Conservation (phyloP, 2,797 vertebrate species). For the Lagodon rhomboides region DNA sequence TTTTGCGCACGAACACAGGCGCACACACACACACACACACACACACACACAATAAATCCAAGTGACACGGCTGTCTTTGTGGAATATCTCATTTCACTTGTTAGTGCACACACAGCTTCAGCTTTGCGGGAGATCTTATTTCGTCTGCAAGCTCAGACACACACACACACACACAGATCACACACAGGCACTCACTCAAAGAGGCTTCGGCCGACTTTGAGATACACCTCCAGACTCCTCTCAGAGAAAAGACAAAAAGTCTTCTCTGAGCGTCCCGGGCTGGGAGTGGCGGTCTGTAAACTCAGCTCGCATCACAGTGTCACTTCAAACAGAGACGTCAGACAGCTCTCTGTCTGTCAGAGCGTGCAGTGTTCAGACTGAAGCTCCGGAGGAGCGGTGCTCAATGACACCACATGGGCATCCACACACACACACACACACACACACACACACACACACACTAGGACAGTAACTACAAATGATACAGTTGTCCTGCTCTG, state of each 20-base stretch:
- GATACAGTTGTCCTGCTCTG: neutral
- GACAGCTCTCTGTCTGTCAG: conserved; percentile 48
- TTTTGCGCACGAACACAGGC: conserved; percentile 38
- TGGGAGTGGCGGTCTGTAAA: conserved; percentile 36
- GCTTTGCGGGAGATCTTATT: conserved; percentile 63
- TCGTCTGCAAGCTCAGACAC: conserved; percentile 30
- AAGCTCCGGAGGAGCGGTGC: conserved; percentile 31
- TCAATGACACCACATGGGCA: neutral
- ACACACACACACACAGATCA: conserved; percentile 18
- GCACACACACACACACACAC: conserved; percentile 1
- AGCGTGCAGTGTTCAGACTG: conserved; percentile 19
- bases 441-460: neutral
- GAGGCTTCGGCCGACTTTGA: conserved; percentile 41
- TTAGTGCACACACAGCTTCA: conserved; percentile 45
- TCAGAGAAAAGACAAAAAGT: conserved; percentile 35
- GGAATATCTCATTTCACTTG: conserved; percentile 70
- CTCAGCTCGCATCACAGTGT: conserved; percentile 43
- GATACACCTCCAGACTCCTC: conserved; percentile 46
- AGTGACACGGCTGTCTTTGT: conserved; percentile 62
- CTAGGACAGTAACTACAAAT: conserved; percentile 16
- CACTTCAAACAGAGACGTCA: conserved; percentile 52
- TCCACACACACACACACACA: conserved; percentile 2
- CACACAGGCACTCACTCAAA: conserved; percentile 12
- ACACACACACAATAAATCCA: conserved; percentile 57
- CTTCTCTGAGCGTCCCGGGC: conserved; percentile 34